These are phyloP conservation scores for Lethocerus indicus DNA, from an alignment of 1,140 invertebrate species.

Conservation along the genomic window DNA sequence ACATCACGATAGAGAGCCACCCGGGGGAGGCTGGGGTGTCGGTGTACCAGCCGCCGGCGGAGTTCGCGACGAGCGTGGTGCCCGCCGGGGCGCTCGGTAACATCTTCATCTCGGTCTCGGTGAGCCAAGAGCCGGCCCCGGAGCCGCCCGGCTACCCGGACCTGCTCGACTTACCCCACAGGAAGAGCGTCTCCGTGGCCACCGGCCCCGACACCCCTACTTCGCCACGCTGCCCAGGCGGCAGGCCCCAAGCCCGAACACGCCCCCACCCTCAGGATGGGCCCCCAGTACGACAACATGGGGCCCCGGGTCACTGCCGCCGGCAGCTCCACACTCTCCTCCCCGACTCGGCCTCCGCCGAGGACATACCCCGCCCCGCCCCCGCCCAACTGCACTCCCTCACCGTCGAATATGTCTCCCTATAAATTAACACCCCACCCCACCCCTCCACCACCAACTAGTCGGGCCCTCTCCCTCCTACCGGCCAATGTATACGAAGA, in stretches of 20 bases:
- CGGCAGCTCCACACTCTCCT: constrained; percentile 60
- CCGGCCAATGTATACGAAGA: no score
- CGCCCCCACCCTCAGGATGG: constrained; percentile 13
- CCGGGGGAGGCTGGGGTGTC: constrained; percentile 21
- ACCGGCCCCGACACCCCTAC: constrained; percentile 26
- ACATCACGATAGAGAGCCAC: constrained; percentile 61
- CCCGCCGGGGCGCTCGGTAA: constrained; percentile 44
- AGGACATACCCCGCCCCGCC: no score
- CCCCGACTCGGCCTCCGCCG: constrained; percentile 43
- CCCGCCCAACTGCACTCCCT: constrained; percentile 29
- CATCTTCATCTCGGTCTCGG: constrained; percentile 55
- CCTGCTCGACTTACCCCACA: constrained; percentile 49
- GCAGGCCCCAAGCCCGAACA: constrained; percentile 14
- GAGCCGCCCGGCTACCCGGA: constrained; percentile 40
- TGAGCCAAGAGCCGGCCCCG: constrained; percentile 40
- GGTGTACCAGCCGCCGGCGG: constrained; percentile 42
- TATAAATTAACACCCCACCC: no score
- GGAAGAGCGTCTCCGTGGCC: constrained; percentile 28
- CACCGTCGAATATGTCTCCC: constrained; percentile 22
- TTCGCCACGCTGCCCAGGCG: constrained; percentile 34
- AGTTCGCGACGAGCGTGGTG: constrained; percentile 41
- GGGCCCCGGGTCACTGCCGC: constrained; percentile 72
- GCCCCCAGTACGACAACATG: constrained; percentile 70
- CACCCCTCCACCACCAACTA: no score
- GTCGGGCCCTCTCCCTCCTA: no score